Conservation (phyloP, 1,140 invertebrate species). For the Spodoptera frugiperda region DNA sequence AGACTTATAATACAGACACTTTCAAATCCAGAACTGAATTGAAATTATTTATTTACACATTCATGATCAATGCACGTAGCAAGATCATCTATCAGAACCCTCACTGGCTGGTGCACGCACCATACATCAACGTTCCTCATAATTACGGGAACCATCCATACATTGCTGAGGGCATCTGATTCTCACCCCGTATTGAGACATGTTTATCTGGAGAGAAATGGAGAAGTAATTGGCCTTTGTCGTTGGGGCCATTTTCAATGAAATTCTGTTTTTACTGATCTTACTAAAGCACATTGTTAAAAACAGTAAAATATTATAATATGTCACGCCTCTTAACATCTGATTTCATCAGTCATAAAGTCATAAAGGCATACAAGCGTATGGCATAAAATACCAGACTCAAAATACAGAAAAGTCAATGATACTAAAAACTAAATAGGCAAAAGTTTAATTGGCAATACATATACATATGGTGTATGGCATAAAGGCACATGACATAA, state of each 20-base stretch:
- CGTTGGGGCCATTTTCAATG: neutral
- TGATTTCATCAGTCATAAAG: too few species aligned
- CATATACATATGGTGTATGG: too few species aligned
- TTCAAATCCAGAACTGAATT: neutral
- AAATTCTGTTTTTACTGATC: too few species aligned
- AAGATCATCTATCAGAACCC: slow-evolving; percentile 31
- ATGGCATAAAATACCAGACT: too few species aligned
- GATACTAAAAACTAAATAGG: too few species aligned
- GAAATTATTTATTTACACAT: slow-evolving; percentile 15
- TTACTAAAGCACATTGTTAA: too few species aligned
- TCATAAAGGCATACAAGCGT: too few species aligned
- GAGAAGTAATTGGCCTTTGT: neutral
- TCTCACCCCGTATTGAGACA: slow-evolving; percentile 8
- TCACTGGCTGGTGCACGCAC: neutral
- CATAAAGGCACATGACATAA: too few species aligned
- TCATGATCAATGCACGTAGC: neutral
- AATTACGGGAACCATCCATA: slow-evolving; percentile 52
- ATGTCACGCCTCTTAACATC: too few species aligned
- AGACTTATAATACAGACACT: neutral
- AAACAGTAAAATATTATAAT: too few species aligned
- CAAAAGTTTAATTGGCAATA: too few species aligned
- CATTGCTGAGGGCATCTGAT: slow-evolving; percentile 50
- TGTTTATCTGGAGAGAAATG: neutral
- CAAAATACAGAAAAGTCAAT: too few species aligned
- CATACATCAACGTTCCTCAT: slow-evolving; percentile 49